Evolutionary conservation across 2,113 vertebrate species (phyloP).

Genomic region (Probosciger aterrimus): DNA sequence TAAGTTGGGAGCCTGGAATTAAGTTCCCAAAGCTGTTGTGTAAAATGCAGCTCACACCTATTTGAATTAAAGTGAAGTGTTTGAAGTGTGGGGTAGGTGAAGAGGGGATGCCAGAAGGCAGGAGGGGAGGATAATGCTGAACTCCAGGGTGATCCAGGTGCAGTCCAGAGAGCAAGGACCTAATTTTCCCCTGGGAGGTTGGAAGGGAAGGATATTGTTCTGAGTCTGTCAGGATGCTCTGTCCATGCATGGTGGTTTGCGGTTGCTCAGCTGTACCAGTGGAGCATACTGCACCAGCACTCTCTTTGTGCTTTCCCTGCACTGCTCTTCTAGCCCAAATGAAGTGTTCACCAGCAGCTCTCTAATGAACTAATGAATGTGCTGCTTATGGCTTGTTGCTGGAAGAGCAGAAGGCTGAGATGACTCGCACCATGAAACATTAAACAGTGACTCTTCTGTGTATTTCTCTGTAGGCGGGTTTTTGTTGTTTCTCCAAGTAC

Average conservation of each 20-base stretch:
- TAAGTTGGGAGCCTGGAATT: neutral
- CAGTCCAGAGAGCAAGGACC: neutral
- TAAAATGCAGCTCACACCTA: neutral
- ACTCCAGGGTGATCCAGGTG: neutral
- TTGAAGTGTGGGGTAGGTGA: neutral
- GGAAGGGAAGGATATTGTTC: neutral
- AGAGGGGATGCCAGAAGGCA: neutral
- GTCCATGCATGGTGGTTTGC: accelerated
- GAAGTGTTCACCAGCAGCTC: neutral
- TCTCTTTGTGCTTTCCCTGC: neutral
- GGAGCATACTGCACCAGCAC: neutral
- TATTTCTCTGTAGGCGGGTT: neutral
- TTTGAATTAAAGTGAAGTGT: neutral
- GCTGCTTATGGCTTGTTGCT: neutral
- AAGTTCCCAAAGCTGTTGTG: neutral
- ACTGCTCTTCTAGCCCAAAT: neutral
- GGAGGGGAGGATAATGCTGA: neutral
- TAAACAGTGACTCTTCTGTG: neutral
- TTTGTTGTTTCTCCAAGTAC: neutral
- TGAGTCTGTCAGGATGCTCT: neutral
- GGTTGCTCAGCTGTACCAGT: neutral
- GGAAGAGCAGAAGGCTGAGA: neutral
- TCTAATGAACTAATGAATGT: accelerated
- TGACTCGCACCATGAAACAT: neutral
- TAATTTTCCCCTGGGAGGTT: neutral